Evolutionary conservation across 2,888 invertebrate species (phyloP).

Genomic region (Muscina levida): DNA sequence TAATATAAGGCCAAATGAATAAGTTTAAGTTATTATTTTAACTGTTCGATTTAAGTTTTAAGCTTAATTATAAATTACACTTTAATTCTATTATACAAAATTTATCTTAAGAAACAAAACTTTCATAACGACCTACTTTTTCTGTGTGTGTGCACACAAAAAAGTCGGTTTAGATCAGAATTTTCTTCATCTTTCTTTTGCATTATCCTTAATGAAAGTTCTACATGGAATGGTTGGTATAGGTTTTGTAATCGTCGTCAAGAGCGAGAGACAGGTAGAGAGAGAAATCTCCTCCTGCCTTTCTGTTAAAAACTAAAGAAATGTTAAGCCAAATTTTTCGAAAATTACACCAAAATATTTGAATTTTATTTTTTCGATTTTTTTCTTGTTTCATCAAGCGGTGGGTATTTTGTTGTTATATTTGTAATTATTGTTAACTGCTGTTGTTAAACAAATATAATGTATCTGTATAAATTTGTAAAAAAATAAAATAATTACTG

Average conservation of each 20-base stretch:
- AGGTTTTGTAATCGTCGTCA: slow-evolving; percentile 38
- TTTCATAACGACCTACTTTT: slow-evolving; percentile 53
- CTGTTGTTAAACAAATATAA: slow-evolving; percentile 34
- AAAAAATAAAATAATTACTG: slow-evolving; percentile 25
- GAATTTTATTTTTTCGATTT: background rate
- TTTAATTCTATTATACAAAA: slow-evolving; percentile 50
- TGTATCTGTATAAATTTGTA: slow-evolving; percentile 11
- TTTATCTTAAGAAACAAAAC: slow-evolving; percentile 50
- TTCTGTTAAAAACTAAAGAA: slow-evolving; percentile 21
- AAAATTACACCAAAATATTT: slow-evolving; percentile 59
- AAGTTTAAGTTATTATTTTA: slow-evolving; percentile 66
- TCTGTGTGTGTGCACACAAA: slow-evolving; percentile 26
- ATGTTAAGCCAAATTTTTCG: slow-evolving; percentile 44
- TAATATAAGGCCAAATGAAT: slow-evolving; percentile 79
- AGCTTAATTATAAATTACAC: slow-evolving; percentile 47
- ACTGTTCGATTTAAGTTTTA: slow-evolving; percentile 57
- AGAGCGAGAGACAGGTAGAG: background rate
- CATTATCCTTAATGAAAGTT: slow-evolving; percentile 57
- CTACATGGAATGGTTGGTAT: slow-evolving; percentile 64
- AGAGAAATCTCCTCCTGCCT: background rate
- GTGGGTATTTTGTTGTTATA: slow-evolving; percentile 59
- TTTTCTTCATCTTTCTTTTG: too few species aligned
- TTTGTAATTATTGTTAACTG: slow-evolving; percentile 40
- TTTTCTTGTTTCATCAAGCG: slow-evolving; percentile 45
- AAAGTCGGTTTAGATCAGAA: slow-evolving; percentile 1